A percentile compares a stretch with the other conserved stretches of the same genome.
Evolutionary conservation across 1,140 invertebrate species (phyloP).

Genomic region (Brachionus manjavacas): DNA sequence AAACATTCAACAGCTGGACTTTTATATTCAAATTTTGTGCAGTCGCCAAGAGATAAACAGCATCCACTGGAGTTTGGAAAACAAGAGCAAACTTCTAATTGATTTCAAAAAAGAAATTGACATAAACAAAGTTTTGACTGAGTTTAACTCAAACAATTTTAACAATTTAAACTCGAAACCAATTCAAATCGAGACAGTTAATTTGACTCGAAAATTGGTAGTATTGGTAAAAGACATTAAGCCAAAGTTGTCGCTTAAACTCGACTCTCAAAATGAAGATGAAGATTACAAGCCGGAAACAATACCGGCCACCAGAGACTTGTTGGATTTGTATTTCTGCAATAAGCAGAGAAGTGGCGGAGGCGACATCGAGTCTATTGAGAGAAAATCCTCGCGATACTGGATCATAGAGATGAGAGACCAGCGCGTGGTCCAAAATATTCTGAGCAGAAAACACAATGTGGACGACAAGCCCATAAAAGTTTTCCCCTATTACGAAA

Average conservation of each 20-base stretch:
- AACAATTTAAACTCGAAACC: slow-evolving; percentile 33
- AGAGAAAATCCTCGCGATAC: slow-evolving; percentile 20
- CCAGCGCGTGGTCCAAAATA: not conserved
- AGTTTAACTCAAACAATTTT: not conserved
- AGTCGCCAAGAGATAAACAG: slow-evolving; percentile 29
- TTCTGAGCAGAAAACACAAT: not conserved
- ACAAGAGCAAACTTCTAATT: slow-evolving; percentile 30
- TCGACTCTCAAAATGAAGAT: slow-evolving; percentile 33
- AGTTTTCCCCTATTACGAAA: slow-evolving; percentile 40
- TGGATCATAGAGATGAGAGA: slow-evolving; percentile 24
- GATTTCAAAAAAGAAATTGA: slow-evolving; percentile 42
- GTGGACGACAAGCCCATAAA: slow-evolving; percentile 28
- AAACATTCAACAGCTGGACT: slow-evolving; percentile 38
- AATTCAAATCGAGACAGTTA: slow-evolving; percentile 30
- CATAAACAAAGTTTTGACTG: slow-evolving; percentile 19
- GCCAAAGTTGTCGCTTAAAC: not conserved
- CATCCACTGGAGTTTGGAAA: slow-evolving; percentile 35
- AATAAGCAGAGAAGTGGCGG: slow-evolving; percentile 33
- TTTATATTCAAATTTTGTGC: slow-evolving; percentile 23
- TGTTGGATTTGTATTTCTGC: slow-evolving; percentile 34
- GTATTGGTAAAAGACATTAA: slow-evolving; percentile 29
- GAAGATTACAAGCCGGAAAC: slow-evolving; percentile 29
- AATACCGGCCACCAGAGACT: slow-evolving; percentile 21
- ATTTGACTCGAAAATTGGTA: not conserved
- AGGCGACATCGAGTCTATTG: slow-evolving; percentile 26